Percentiles rank a stretch among this genome's conserved stretches.
phyloP scores from a whole-genome alignment of 2,888 invertebrate genomes.

The Penaeus monodon region DNA sequence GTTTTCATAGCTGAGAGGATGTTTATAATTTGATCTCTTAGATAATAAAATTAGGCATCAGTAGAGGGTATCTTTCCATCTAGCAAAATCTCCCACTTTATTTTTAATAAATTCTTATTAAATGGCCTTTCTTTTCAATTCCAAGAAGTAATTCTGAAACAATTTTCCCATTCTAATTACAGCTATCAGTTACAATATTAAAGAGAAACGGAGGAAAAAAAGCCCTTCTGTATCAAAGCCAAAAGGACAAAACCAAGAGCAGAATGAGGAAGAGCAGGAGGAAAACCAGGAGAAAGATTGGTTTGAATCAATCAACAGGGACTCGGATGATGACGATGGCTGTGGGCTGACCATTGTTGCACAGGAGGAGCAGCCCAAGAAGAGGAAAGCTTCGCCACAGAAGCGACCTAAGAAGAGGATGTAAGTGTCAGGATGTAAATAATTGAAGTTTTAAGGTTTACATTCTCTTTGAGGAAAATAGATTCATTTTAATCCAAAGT shows the following conservation, averaged over 20 bases:
- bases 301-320: neutral
- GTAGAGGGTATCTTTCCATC: no score
- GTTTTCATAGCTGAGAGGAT: no score
- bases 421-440: neutral
- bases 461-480: neutral
- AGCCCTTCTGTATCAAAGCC: neutral
- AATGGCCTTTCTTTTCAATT: no score
- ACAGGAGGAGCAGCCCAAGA: conserved; percentile 32
- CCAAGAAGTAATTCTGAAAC: no score
- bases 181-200: neutral
- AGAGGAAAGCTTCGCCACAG: conserved; percentile 32
- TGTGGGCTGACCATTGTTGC: conserved; percentile 47
- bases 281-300: neutral
- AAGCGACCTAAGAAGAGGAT: neutral
- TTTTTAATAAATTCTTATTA: no score
- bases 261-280: neutral
- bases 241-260: neutral
- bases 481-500: neutral
- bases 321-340: conserved; percentile 28
- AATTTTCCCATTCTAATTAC: no score
- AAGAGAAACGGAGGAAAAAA: neutral
- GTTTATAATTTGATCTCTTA: no score
- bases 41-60: no score
- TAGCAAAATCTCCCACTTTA: no score
- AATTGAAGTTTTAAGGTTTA: neutral